Evolutionary conservation across 2,888 invertebrate genomes (phyloP), one percentile per base, ranked within the genome.

Genomic region (Buathra laborator): DNA sequence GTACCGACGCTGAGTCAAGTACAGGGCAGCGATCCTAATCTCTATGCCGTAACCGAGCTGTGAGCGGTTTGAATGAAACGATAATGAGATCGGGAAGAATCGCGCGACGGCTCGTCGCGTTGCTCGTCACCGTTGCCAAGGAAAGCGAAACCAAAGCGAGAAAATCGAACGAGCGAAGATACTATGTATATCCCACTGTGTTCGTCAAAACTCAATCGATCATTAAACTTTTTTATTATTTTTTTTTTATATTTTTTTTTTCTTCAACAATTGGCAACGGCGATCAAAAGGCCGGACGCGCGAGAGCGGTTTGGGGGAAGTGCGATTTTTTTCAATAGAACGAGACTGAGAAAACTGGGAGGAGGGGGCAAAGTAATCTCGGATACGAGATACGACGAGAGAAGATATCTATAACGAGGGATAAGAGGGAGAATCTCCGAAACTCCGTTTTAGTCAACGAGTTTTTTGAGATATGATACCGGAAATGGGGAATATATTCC

Each of bases 11-110:
- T 94, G 19, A 92, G 93, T 79, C 94, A 94, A 87, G 94, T 94
- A 32, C 94, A 94, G 82, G 93, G 94, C 53, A 94, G 94, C 87
- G 94, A 94, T 90, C 94, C 94, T 6, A 94, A 96, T 92, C 93
- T 97, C 87, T 97, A 97, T 92, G 97, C 97, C 71, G 97, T 97
- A 87, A 96, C 97, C 79, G 96, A 96, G 92, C 95, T 96, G 94
- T 96, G 96, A 94, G 80, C 29, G 37, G 64, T 48, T 62, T n/a
- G 19, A 67, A 56, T 2, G 16, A 19, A 59, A 6, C 75, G 76
- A 24, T 4, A 64, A 32, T 37, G 44, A 66, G 46, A 37, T 14
- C 43, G 19, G 12, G 2, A 37, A 37, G 7, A 37, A 37, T 37
- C 37, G 9, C 37, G 37, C 37, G 37, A 37, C 37, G 37, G 24